Evolutionary conservation across 2,888 invertebrate genomes (phyloP).

Genomic region (Drosophila longiperda): DNA sequence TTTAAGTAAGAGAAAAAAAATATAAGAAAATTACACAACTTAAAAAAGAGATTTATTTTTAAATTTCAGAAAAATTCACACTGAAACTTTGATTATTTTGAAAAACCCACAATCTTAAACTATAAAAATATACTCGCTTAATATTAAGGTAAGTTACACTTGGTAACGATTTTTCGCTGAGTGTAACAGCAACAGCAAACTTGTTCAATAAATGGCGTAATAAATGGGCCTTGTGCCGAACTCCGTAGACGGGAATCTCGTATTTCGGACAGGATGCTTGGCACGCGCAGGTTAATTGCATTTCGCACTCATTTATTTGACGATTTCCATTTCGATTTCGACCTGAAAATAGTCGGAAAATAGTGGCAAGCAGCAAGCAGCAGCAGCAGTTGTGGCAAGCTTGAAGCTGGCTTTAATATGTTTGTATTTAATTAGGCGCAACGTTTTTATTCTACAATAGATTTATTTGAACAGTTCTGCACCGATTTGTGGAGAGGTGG

Average conservation of each 20-base stretch:
- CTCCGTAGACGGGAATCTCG: slow-evolving; percentile 19
- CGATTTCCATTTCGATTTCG: slow-evolving; percentile 38
- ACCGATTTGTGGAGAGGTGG: background rate
- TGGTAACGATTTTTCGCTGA: background rate
- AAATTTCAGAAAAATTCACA: background rate
- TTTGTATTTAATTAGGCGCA: slow-evolving; percentile 61
- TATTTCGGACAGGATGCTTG: slow-evolving; percentile 41
- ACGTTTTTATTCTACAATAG: slow-evolving; percentile 41
- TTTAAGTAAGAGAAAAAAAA: too few species aligned
- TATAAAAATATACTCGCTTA: background rate
- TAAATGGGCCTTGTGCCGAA: slow-evolving; percentile 49
- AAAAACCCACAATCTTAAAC: background rate
- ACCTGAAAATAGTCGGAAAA: background rate
- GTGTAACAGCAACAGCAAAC: slow-evolving; percentile 41
- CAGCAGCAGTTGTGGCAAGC: background rate
- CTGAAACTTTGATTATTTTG: background rate
- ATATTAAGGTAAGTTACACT: background rate
- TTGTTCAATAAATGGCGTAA: slow-evolving; percentile 62
- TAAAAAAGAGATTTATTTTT: too few species aligned
- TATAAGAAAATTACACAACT: too few species aligned
- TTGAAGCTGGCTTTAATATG: slow-evolving; percentile 43
- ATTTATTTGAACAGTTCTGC: slow-evolving; percentile 49
- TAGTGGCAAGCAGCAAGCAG: background rate
- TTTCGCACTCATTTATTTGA: slow-evolving; percentile 71
- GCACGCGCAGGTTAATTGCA: slow-evolving; percentile 78